A percentile compares a stretch with the other conserved stretches of the same genome.
Evolutionary conservation across 2,888 invertebrate species (phyloP).

Genomic region (Nemurella pictetii): DNA sequence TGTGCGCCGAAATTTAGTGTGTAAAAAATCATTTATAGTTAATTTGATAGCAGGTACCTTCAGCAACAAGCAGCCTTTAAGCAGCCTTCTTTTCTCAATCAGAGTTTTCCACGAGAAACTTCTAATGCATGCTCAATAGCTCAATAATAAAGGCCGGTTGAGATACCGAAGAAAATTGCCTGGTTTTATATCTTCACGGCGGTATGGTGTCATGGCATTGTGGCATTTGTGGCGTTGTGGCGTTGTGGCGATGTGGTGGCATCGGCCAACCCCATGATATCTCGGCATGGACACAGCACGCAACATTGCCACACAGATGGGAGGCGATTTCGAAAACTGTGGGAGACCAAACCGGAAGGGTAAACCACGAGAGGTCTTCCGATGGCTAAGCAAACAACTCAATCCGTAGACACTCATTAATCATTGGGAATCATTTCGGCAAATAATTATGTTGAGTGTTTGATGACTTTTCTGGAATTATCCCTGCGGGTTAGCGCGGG

Average conservation of each 20-base stretch:
- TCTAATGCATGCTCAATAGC: too few species aligned
- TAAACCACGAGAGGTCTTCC: background rate
- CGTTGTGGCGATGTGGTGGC: background rate
- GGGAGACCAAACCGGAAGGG: background rate
- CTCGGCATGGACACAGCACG: background rate
- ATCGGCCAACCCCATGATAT: background rate
- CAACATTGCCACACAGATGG: constrained; percentile 8
- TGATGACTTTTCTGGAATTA: background rate
- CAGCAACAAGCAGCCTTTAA: too few species aligned
- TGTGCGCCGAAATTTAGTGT: too few species aligned
- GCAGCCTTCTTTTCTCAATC: too few species aligned
- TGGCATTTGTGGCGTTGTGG: background rate
- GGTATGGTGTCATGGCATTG: too few species aligned
- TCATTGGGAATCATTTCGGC: background rate
- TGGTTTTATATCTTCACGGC: too few species aligned
- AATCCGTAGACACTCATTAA: background rate
- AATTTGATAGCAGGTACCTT: too few species aligned
- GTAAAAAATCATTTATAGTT: too few species aligned
- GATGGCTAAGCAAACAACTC: background rate
- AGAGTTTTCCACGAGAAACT: too few species aligned
- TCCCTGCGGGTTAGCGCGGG: background rate
- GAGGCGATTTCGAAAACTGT: background rate
- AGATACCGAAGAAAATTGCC: too few species aligned
- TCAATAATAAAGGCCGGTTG: too few species aligned
- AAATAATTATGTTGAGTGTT: background rate